These are phyloP conservation scores for Hofmannophila pseudospretella DNA, from an alignment of 2,888 invertebrate species.

Conservation along the genomic window DNA sequence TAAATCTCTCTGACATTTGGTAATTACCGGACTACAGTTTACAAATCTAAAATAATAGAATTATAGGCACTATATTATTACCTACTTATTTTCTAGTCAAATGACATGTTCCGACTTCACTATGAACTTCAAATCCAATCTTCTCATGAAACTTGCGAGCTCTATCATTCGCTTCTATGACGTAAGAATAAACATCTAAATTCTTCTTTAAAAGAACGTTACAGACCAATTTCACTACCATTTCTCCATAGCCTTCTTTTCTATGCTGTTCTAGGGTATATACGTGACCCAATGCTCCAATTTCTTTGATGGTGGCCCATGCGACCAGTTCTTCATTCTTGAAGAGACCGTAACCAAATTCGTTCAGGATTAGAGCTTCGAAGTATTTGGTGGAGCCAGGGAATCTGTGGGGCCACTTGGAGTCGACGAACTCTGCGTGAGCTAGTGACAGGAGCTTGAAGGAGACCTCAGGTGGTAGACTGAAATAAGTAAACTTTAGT, in stretches of 20 bases:
- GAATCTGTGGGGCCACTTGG: conserved; percentile 43
- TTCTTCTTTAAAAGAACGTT: conserved; percentile 21
- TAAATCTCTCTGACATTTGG: too few species aligned
- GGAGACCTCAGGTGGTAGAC: conserved; percentile 26
- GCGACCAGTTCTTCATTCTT: conserved; percentile 27
- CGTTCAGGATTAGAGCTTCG: conserved; percentile 34
- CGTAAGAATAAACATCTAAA: conserved; percentile 26
- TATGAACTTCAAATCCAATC: conserved; percentile 19
- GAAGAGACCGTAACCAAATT: conserved; percentile 42
- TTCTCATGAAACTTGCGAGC: conserved; percentile 29
- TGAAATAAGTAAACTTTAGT: too few species aligned
- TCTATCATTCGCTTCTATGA: conserved; percentile 21
- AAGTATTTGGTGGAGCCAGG: conserved; percentile 35
- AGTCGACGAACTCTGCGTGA: conserved; percentile 31
- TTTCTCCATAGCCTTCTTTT: conserved; percentile 8
- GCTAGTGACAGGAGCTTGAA: conserved; percentile 32
- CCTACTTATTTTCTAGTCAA: too few species aligned
- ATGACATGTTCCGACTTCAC: too few species aligned
- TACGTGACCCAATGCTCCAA: conserved; percentile 42
- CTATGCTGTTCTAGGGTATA: conserved; percentile 44
- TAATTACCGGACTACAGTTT: too few species aligned
- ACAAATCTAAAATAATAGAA: too few species aligned
- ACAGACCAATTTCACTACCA: conserved; percentile 24
- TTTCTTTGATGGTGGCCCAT: conserved; percentile 45
- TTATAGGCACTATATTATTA: too few species aligned